Percentiles rank a stretch among this genome's conserved stretches.
Conservation (phyloP, 2,797 vertebrate species). For the Pseudochirops corinnae region DNA sequence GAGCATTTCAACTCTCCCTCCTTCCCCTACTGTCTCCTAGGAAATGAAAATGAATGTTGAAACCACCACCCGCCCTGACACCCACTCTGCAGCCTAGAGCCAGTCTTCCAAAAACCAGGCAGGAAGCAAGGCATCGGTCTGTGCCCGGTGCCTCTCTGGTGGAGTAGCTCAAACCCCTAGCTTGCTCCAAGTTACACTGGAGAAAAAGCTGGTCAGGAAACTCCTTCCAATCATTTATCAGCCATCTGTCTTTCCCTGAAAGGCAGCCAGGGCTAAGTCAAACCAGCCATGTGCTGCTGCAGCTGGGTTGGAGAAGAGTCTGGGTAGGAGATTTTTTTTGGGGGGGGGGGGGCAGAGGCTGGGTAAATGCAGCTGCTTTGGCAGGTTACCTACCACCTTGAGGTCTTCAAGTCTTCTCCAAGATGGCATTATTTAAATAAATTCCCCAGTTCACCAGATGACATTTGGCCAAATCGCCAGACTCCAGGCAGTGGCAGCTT, state of each 20-base stretch:
- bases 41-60: neutral
- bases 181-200: slow-evolving; percentile 47
- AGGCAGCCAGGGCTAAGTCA: slow-evolving; percentile 70
- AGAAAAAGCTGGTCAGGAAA: slow-evolving; percentile 72
- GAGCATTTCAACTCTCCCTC: slow-evolving; percentile 7
- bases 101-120: neutral
- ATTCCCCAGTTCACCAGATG: slow-evolving; percentile 5
- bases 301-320: slow-evolving; percentile 19
- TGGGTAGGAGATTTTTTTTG: neutral
- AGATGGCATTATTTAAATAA: slow-evolving; percentile 1
- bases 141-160: slow-evolving; percentile 5
- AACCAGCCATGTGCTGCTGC: slow-evolving; percentile 33
- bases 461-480: too few species aligned
- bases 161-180: slow-evolving; percentile 32
- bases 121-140: neutral
- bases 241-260: slow-evolving; percentile 75
- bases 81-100: neutral
- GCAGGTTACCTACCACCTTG: neutral
- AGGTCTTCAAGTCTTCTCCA: slow-evolving; percentile 10
- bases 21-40: neutral
- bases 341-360: neutral
- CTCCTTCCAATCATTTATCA: slow-evolving; percentile 61
- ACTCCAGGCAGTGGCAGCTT: neutral
- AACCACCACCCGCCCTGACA: neutral
- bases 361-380: slow-evolving; percentile 49